Evolutionary conservation across 2,113 vertebrate genomes (phyloP), one percentile per base, ranked within the genome.

Genomic region (Cyanoderma ruficeps): DNA sequence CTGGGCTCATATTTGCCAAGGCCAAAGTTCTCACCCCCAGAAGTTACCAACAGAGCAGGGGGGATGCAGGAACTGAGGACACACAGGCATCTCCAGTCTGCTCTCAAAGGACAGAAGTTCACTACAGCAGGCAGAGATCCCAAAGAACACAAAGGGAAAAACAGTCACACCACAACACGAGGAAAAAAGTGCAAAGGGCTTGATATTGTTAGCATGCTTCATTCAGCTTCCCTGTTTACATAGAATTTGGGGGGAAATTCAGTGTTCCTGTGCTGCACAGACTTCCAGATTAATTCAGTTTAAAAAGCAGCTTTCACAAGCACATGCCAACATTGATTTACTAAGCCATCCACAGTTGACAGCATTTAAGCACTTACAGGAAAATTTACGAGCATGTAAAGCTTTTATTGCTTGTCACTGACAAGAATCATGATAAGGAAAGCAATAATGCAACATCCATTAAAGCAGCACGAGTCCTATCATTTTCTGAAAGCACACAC

Each of bases 361-460:
- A 95, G 75, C 68, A 63, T 84, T 80, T 67, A 92, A 91, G 68
- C 90, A 96, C 94, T 96, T 96, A 94, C 10, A 84, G 68, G 77
- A 72, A 94, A 96, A 97, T 96, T 94, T 94, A 97, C 50, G 82
- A 93, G 69, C 84, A 87, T 46, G 72, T 97, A 94, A 95, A 93
- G 69, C 80, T 70, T 95, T 94, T 94, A 97, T 77, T 75, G 76
- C 89, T 96, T 92, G 94, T 94, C 92, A 87, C 81, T 85, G 86
- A 94, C 88, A 97, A 94, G 89, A 97, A 94, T 92, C 91, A 93
- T 46, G 93, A 93, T 84, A 96, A 91, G 86, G 67, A 93, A 93
- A 91, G 90, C 81, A 87, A 94, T 93, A 95, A 96, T 53, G 71
- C 64, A 71, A 64, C 19, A 8, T 78, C 83, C 64, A 86, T 91